Conservation (phyloP, 1,140 invertebrate species). For the Panulirus ornatus region DNA sequence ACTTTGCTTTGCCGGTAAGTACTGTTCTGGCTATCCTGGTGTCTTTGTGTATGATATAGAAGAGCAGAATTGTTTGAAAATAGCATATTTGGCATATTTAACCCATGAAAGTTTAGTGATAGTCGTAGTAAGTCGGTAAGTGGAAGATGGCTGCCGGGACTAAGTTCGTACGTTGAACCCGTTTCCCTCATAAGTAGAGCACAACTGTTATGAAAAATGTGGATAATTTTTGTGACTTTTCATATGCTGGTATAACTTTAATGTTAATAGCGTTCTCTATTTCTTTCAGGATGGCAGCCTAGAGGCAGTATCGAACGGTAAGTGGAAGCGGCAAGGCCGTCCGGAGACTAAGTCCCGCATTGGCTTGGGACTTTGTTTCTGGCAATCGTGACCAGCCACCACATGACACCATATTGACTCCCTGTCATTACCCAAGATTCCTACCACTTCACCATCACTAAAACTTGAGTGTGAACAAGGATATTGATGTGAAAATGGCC, state of each 20-base stretch:
- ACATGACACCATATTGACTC: background rate
- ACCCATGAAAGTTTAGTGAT: slow-evolving; percentile 8
- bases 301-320: slow-evolving; percentile 54
- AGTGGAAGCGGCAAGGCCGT: slow-evolving; percentile 34
- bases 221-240: background rate
- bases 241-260: background rate
- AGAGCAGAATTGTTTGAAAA: background rate
- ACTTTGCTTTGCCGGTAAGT: slow-evolving; percentile 39
- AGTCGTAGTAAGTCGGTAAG: background rate
- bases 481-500: background rate
- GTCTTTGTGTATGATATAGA: background rate
- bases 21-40: background rate
- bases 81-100: slow-evolving; percentile 2
- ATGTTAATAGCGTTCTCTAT: slow-evolving; percentile 22
- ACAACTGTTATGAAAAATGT: background rate
- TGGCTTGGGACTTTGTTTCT: slow-evolving; percentile 39
- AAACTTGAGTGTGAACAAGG: no score
- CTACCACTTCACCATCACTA: background rate
- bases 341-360: slow-evolving; percentile 49
- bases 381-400: slow-evolving; percentile 3
- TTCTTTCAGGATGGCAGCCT: slow-evolving; percentile 44
- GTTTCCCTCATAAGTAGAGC: slow-evolving; percentile 55
- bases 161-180: slow-evolving; percentile 63
- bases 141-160: slow-evolving; percentile 58
- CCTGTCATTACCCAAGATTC: background rate